These are phyloP conservation scores for Oreohelix idahoensis DNA, from an alignment of 1,140 invertebrate species.

Conservation along the genomic window DNA sequence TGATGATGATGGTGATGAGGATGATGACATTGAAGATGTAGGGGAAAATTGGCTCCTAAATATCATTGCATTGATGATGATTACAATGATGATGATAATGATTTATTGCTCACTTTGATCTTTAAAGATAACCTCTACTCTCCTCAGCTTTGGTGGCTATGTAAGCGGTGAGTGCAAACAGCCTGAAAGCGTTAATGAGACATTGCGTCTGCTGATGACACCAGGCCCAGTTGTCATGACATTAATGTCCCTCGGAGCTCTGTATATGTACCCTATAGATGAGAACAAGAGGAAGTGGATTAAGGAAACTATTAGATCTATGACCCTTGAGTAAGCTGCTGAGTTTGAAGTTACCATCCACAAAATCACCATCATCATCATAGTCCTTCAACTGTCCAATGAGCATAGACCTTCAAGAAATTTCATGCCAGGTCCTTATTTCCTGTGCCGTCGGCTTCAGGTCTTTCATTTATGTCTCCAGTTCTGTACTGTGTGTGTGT, in stretches of 20 bases:
- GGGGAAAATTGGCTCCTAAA: too few relatives aligned
- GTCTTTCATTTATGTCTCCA: too few relatives aligned
- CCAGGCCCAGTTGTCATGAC: constrained; percentile 62
- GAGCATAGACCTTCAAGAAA: too few relatives aligned
- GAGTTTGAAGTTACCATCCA: background rate
- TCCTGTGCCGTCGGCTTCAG: too few relatives aligned
- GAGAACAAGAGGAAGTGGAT: constrained; percentile 53
- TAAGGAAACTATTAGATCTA: constrained; percentile 28
- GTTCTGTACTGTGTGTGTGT: too few relatives aligned
- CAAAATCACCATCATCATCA: too few relatives aligned
- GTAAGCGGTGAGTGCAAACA: constrained; percentile 61
- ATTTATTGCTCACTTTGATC: background rate
- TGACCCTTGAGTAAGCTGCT: constrained; percentile 6
- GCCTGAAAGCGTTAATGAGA: constrained; percentile 57
- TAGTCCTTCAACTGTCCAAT: too few relatives aligned
- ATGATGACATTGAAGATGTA: too few relatives aligned
- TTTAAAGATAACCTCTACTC: background rate
- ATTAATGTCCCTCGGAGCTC: constrained; percentile 56
- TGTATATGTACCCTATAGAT: constrained; percentile 65
- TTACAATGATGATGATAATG: background rate
- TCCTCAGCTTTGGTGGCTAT: constrained; percentile 62
- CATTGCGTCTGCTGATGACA: constrained; percentile 62
- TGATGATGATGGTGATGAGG: too few relatives aligned
- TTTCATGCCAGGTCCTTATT: too few relatives aligned
- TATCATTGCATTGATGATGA: background rate